phyloP scores from a whole-genome alignment of 2,797 vertebrate species.

The Dendrocincla fuliginosa region DNA sequence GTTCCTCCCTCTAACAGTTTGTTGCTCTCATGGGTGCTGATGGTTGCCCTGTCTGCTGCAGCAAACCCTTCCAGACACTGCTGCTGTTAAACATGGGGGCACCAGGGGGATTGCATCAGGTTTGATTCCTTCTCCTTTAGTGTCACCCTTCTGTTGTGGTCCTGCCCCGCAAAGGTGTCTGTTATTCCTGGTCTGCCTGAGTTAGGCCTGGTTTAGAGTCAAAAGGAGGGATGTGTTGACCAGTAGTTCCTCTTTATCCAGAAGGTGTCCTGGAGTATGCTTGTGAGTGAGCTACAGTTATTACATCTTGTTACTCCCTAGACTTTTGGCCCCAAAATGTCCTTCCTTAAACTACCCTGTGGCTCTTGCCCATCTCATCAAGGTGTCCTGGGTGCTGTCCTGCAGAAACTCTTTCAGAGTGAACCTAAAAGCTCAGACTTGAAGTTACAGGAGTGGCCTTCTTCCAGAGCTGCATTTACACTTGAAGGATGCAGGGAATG shows the following conservation, averaged over 20 bases:
- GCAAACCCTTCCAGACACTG: neutral
- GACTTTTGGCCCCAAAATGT: neutral
- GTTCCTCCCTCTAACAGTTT: neutral
- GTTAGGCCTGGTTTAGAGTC: neutral
- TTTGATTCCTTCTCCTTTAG: neutral
- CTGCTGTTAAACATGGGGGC: neutral
- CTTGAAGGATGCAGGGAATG: neutral
- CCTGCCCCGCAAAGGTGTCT: fast-evolving
- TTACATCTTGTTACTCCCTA: fast-evolving
- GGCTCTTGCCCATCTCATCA: neutral
- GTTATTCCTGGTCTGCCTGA: neutral
- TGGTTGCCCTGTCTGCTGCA: neutral
- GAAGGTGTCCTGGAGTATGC: neutral
- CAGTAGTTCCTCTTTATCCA: neutral
- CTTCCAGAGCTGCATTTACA: neutral
- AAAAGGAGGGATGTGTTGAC: neutral
- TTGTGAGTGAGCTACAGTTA: fast-evolving
- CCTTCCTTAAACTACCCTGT: neutral
- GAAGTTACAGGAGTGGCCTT: neutral
- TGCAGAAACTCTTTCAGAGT: neutral
- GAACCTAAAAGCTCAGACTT: neutral
- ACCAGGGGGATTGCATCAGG: fast-evolving
- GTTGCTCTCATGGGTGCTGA: neutral
- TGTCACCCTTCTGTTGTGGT: neutral
- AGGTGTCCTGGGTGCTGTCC: neutral